Evolutionary conservation across 1,140 invertebrate genomes (phyloP).

Genomic region (Ctenoplectra terminalis): DNA sequence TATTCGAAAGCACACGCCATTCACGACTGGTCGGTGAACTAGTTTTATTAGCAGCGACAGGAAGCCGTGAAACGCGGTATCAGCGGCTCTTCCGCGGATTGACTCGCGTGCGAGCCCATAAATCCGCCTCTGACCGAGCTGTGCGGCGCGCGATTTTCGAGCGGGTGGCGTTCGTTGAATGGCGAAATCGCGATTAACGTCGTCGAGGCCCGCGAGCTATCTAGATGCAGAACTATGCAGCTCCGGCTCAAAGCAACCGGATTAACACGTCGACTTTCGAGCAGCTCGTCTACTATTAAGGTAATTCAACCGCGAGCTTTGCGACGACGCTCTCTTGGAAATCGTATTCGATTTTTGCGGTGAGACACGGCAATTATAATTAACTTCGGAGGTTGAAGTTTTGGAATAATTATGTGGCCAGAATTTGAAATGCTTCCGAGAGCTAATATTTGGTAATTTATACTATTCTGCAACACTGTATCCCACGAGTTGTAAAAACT

Average conservation of each 20-base stretch:
- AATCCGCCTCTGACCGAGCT: constrained; percentile 30
- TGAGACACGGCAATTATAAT: too few species aligned
- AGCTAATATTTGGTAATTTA: too few species aligned
- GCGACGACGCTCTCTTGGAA: too few species aligned
- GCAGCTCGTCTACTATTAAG: constrained; percentile 15
- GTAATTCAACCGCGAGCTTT: neutral
- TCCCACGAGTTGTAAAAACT: too few species aligned
- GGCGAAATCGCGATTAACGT: constrained; percentile 35
- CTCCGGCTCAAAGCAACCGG: constrained; percentile 30
- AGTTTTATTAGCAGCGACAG: constrained; percentile 44
- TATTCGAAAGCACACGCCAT: constrained; percentile 17
- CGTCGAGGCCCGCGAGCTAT: neutral
- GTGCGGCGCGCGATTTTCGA: constrained; percentile 7
- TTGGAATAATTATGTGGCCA: too few species aligned
- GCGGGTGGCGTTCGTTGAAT: constrained; percentile 1
- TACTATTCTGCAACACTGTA: too few species aligned
- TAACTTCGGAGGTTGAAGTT: too few species aligned
- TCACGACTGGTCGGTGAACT: constrained; percentile 8
- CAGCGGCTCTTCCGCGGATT: constrained; percentile 41
- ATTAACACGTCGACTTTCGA: constrained; percentile 31
- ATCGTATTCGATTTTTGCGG: neutral
- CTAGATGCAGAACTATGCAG: constrained; percentile 11
- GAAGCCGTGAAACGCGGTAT: constrained; percentile 41
- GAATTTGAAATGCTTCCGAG: too few species aligned
- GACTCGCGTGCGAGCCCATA: constrained; percentile 25